These are phyloP conservation scores for Laticauda colubrina DNA, from an alignment of 2,113 vertebrate species.

Conservation along the genomic window DNA sequence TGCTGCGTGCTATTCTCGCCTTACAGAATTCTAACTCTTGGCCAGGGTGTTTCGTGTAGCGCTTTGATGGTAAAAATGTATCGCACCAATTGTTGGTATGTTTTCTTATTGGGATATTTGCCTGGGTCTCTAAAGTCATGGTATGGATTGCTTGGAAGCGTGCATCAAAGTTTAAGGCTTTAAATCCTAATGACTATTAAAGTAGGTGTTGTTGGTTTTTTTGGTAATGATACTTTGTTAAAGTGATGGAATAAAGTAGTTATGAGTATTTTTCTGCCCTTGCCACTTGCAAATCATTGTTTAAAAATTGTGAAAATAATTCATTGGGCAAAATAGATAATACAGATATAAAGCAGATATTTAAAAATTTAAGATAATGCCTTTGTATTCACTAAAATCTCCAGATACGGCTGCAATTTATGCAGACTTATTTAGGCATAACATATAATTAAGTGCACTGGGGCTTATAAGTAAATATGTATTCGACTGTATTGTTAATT, in stretches of 20 bases:
- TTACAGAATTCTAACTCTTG: constrained; percentile 14
- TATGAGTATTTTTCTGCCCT: constrained; percentile 35
- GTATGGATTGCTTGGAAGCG: background rate
- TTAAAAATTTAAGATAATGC: background rate
- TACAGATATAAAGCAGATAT: background rate
- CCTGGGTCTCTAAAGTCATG: background rate
- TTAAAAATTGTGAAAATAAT: background rate
- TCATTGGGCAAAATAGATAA: background rate
- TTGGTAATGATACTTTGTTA: background rate
- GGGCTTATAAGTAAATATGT: background rate
- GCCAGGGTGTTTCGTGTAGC: background rate
- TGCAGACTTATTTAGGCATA: background rate
- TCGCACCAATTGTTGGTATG: background rate
- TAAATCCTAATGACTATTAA: background rate
- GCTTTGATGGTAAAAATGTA: background rate
- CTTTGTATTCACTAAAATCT: background rate
- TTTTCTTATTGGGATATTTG: background rate
- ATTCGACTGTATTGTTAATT: background rate
- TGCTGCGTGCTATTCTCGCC: background rate
- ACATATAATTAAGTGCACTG: background rate
- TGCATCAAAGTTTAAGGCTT: background rate
- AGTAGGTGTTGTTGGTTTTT: background rate
- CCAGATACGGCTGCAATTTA: background rate
- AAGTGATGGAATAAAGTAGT: constrained; percentile 5
- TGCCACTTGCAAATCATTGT: background rate